phyloP scores from a whole-genome alignment of 2,888 invertebrate genomes.

The Minunthozetes semirufus region DNA sequence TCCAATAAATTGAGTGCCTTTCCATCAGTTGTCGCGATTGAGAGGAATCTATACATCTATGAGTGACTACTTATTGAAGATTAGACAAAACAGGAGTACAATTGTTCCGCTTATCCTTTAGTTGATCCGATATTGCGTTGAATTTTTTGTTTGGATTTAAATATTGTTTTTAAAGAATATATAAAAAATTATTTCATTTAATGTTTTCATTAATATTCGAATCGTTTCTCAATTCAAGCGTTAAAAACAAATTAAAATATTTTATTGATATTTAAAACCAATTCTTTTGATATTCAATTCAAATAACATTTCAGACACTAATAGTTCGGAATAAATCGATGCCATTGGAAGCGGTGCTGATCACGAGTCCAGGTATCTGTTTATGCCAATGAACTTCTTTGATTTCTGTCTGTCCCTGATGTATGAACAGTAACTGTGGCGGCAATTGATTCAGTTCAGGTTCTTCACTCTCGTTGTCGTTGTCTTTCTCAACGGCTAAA shows the following conservation, averaged over 20 bases:
- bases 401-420: conserved; percentile 93
- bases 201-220: neutral
- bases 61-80: conserved; percentile 11
- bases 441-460: conserved; percentile 63
- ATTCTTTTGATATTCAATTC: neutral
- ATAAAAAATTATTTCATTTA: neutral
- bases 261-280: neutral
- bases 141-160: neutral
- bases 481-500: conserved; percentile 77
- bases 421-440: conserved; percentile 91
- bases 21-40: neutral
- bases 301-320: conserved; percentile 61
- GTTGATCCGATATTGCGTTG: neutral
- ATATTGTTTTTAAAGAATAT: no score
- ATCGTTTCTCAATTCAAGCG: neutral
- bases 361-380: conserved; percentile 82
- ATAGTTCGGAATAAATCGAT: conserved; percentile 97
- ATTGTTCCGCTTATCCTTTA: neutral
- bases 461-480: conserved; percentile 51
- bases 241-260: neutral
- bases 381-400: conserved; percentile 99
- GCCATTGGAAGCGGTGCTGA: conserved; percentile 89
- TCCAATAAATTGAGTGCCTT: conserved; percentile 19
- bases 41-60: neutral
- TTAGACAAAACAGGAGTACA: neutral